Percentiles rank a stretch among this genome's conserved stretches.
Evolutionary conservation across 2,797 vertebrate species (phyloP).

Genomic region (Leuciscus waleckii): DNA sequence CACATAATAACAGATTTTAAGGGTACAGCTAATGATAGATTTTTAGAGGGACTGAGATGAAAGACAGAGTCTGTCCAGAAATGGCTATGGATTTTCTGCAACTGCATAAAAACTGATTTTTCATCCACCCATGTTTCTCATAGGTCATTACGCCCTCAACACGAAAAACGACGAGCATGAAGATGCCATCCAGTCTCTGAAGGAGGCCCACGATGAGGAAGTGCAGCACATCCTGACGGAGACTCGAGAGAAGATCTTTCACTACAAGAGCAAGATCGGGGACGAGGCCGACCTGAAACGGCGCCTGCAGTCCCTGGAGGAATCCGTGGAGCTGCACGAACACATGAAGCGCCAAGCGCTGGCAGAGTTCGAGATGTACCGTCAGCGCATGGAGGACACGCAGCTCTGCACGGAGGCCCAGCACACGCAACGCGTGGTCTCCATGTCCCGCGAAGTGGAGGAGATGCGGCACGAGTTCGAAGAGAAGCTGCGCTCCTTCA

Average conservation of each 20-base stretch:
- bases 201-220: conserved; percentile 96
- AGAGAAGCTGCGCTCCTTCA: conserved; percentile 90
- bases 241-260: conserved; percentile 95
- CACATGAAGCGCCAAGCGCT: conserved; percentile 96
- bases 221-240: conserved; percentile 96
- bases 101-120: not conserved
- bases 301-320: conserved; percentile 91
- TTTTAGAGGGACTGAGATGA: not conserved
- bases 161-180: conserved; percentile 99
- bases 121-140: conserved; percentile 50
- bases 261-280: conserved; percentile 92
- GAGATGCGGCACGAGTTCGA: conserved; percentile 97
- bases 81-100: not conserved
- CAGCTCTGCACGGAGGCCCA: conserved; percentile 95
- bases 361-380: conserved; percentile 95
- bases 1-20: not conserved
- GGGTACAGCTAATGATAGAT: not conserved
- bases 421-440: conserved; percentile 93
- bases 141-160: conserved; percentile 99
- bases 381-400: conserved; percentile 93
- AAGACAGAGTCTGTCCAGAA: not conserved
- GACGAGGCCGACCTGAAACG: conserved; percentile 93
- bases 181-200: conserved; percentile 93
- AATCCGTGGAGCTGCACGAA: conserved; percentile 92
- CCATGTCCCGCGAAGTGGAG: conserved; percentile 95